Base-by-base conservation (phyloP, 2,797 vertebrate genomes). In the Diplodus puntazzo region DNA sequence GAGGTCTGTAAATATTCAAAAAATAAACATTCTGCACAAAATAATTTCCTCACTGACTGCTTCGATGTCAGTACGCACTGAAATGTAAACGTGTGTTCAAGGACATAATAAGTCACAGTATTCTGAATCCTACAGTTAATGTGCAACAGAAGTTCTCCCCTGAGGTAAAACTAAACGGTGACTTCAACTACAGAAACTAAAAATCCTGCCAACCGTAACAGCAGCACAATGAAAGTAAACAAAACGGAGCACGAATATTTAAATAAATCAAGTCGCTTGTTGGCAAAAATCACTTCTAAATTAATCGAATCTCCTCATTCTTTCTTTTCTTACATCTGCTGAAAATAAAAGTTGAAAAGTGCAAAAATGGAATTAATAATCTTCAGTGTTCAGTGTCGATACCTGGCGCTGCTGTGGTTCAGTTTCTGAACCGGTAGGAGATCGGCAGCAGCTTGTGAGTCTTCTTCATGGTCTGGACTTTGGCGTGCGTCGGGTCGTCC, bases 351-450 rank as follows among this genome's bases (percentile, higher is more conserved):
- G 1, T 11, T 14, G 21, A 62, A 27, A 62, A 53, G 27, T 48
- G 58, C 12, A 49, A 23, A 50, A 58, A n/a, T 5, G n/a, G 11
- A 64, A 45, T 18, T 2, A 42, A n/a, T 27, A 17, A 20, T 14
- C 27, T 20, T 8, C 3, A 4, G 30, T 39, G 7, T 66, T 34
- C 5, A 9, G 17, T 10, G 14, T 9, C 16, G 45, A n/a, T 34
- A 34, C 14, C 23, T 69, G 1, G 5, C 3, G 2, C 8, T 20
- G 18, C 4, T 0, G 8, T 13, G 0, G 3, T n/a, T 94, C 87
- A 97, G 92, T 96, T 96, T 67, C 97, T 96, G 94, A 98, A 97
- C 81, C 97, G 94, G 82, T 97, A 98, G 52, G 97, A 97, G 87
- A 98, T 98, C 9, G 97, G 97, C 75, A 98, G 93, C 81, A 98